Conservation (phyloP, 2,797 vertebrate genomes). For the Rhadinocentrus ornatus region DNA sequence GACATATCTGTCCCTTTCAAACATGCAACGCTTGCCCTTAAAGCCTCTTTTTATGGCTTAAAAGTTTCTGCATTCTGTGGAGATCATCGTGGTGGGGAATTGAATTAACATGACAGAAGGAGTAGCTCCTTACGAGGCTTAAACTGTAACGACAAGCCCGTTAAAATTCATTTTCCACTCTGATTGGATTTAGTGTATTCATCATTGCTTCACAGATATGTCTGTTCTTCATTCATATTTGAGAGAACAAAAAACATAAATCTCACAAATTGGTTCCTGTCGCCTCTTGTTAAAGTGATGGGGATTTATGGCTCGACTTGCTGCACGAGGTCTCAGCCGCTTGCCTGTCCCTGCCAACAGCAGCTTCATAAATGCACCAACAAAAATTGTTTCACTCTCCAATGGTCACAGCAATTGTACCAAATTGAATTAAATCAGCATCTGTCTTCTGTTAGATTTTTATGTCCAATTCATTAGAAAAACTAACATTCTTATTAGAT, state of each 20-base stretch:
- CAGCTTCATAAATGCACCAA: slow-evolving; percentile 53
- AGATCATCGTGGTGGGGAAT: slow-evolving; percentile 75
- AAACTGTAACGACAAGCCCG: slow-evolving; percentile 80
- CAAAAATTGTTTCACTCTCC: slow-evolving; percentile 41
- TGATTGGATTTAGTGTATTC: slow-evolving; percentile 80
- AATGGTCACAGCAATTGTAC: slow-evolving; percentile 55
- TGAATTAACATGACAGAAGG: slow-evolving; percentile 82
- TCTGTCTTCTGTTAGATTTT: slow-evolving; percentile 58
- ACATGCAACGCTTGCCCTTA: slow-evolving; percentile 71
- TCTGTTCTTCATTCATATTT: slow-evolving; percentile 82
- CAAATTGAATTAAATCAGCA: slow-evolving; percentile 69
- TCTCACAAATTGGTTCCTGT: slow-evolving; percentile 81
- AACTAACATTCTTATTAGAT: slow-evolving; percentile 69
- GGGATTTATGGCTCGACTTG: slow-evolving; percentile 74
- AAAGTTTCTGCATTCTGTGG: slow-evolving; percentile 73
- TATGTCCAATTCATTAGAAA: slow-evolving; percentile 70
- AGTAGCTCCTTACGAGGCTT: slow-evolving; percentile 75
- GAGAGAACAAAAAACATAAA: slow-evolving; percentile 74
- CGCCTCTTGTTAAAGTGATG: slow-evolving; percentile 79
- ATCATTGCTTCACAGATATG: slow-evolving; percentile 76
- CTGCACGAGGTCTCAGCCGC: slow-evolving; percentile 39
- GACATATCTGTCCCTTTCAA: slow-evolving; percentile 73
- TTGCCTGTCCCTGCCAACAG: slow-evolving; percentile 48
- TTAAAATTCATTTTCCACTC: slow-evolving; percentile 85
- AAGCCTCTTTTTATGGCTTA: slow-evolving; percentile 73